Evolutionary conservation across 2,113 vertebrate species (phyloP), one percentile per base, ranked within the genome.

Genomic region (Glaucomys volans): DNA sequence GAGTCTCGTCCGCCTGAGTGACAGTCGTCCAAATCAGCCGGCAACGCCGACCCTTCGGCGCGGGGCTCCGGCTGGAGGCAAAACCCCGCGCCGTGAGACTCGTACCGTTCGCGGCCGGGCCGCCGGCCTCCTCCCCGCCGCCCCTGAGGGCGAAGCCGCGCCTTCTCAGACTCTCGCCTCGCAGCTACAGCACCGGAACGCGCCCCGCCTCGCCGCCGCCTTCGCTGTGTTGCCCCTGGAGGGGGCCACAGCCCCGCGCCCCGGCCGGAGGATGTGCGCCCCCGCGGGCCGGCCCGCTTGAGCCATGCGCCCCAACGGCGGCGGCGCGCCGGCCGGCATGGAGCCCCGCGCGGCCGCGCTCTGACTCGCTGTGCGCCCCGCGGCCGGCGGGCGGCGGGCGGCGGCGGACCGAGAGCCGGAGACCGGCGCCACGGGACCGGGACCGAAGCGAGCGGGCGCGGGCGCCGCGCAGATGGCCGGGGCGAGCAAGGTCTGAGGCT

Each of bases 401-500:
- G 95, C 94, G 95, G 96, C 93, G 89, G 97, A 96, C 91, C 66
- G 82, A 95, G 77, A 96, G 86, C 94, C 84, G 32, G 87, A 90
- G 90, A 96, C 79, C 96, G 57, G 97, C 94, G 92, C 96, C 91
- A 83, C 95, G 96, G 97, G 96, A 97, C 95, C 95, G 96, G 97
- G 96, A 97, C 95, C 80, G 86, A 90, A 89, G 95, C 96, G 96
- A 97, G 95, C 89, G 91, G 93, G 93, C 94, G 76, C 90, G 95
- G 96, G 92, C 91, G 84, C 93, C 92, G 96, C 97, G 96, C 97
- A 95, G 93, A 98, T 98, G 98, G 98, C 97, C 92, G 91, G 97
- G 97, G 97, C 96, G 69, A 92, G 97, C 97, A 67, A 94, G 90
- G 95, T 98, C 96, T 98, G 98, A 98, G 91, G 87, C 94, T 96